Evolutionary conservation across 2,797 vertebrate genomes (phyloP).

Genomic region (Muscicapa comitata): DNA sequence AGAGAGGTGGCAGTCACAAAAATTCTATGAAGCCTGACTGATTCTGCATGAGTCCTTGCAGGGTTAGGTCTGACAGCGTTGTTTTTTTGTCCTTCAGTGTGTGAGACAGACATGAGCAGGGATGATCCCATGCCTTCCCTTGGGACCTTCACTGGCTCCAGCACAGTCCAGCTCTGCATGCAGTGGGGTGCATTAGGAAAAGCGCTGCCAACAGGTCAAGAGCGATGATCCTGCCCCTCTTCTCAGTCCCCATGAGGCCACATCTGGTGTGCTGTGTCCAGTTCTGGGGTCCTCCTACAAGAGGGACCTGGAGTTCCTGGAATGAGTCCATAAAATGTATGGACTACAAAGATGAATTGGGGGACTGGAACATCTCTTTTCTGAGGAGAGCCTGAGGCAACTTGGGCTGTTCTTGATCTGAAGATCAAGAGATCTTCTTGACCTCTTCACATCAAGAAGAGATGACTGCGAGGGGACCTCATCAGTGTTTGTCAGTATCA

Average conservation of each 20-base stretch:
- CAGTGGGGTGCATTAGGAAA: background rate
- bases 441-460: background rate
- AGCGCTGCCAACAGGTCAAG: fast-evolving
- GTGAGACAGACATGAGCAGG: background rate
- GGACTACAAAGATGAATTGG: background rate
- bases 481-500: background rate
- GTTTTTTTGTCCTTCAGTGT: background rate
- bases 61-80: background rate
- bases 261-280: background rate
- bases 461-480: no score
- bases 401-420: background rate
- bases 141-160: background rate
- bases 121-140: background rate
- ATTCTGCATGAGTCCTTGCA: background rate
- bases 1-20: background rate
- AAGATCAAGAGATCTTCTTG: no score
- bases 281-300: background rate
- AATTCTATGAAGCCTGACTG: background rate
- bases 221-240: fast-evolving
- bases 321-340: background rate
- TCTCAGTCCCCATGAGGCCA: fast-evolving
- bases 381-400: no score
- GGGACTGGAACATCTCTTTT: no score
- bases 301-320: background rate
- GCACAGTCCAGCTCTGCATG: background rate